A percentile compares a stretch with the other conserved stretches of the same genome.
Conservation (phyloP, 2,113 vertebrate genomes). For the Guaruba guarouba region DNA sequence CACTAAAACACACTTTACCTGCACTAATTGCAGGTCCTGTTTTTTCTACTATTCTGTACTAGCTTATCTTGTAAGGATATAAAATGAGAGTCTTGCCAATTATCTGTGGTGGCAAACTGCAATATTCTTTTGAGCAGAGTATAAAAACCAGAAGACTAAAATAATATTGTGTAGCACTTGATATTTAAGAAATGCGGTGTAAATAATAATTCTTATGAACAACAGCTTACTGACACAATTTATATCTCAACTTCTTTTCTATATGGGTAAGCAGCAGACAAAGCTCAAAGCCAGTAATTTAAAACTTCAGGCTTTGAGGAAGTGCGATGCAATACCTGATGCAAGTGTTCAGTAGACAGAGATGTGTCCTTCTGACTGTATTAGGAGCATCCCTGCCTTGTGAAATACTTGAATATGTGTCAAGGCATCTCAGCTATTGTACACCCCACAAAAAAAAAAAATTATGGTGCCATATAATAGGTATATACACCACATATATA, state of each 20-base stretch:
- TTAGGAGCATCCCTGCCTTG: neutral
- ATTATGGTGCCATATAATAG: rapidly evolving
- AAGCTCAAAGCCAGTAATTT: neutral
- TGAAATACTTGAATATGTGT: neutral
- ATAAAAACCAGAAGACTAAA: neutral
- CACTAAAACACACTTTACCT: neutral
- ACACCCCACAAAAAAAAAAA: neutral
- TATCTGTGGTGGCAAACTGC: neutral
- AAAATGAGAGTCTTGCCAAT: neutral
- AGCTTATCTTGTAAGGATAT: neutral
- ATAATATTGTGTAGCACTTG: neutral
- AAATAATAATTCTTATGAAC: neutral
- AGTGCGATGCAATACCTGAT: neutral
- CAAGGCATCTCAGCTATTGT: neutral
- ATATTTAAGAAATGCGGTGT: neutral
- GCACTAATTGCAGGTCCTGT: neutral
- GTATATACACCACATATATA: neutral
- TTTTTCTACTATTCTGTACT: neutral
- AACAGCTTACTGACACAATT: neutral
- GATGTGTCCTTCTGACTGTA: neutral
- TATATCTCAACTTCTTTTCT: neutral
- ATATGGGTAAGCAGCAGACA: neutral
- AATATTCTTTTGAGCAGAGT: neutral
- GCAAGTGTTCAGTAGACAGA: neutral
- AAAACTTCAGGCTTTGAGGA: neutral